Base-by-base conservation (phyloP, 2,797 vertebrate genomes). In the Glossophaga mutica region DNA sequence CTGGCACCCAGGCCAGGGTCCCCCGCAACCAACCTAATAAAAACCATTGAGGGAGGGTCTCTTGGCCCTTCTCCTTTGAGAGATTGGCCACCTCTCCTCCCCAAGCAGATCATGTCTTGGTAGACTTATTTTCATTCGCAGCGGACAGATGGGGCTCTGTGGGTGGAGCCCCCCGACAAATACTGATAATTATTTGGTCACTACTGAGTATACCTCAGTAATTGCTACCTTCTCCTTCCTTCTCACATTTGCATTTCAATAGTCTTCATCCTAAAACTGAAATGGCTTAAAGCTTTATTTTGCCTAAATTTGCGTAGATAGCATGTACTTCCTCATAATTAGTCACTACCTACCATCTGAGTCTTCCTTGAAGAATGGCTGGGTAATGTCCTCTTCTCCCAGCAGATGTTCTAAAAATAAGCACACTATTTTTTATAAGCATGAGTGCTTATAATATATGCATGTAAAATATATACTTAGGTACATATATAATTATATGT, bases 171-270 rank as follows among this genome's bases (percentile, higher is more conserved):
- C 39, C 39, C 6, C 39, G 4, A 39, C 39, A 39, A 39, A 39
- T 39, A 14, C 15, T 59, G 73, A 73, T 39, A 3, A 94, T 95
- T 87, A 67, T 44, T 88, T 88, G 73, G 73, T 76, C 92, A 76
- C 86, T 62, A 39, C 26, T 68, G 68, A 70, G 44, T 73, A 59
- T 44, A 18, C 39, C 1, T 0, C 18, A 76, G 10, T 39, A 88
- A 87, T 29, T 82, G 59, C 68, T 59, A 24, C 16, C 29, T 81
- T 42, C 14, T 48, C 21, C 70, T 89, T n/a, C n/a, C 26, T 24
- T 76, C 46, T 68, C 65, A 50, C 1, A 77, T 65, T 82, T 96
- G 77, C 77, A 86, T 88, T 94, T 95, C 82, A 94, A 93, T 65
- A 52, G 29, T 22, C 55, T 90, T 42, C 73, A 19, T 74, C 62